These are phyloP conservation scores for Chiroxiphia lanceolata DNA, from an alignment of 2,797 vertebrate species.

Conservation along the genomic window DNA sequence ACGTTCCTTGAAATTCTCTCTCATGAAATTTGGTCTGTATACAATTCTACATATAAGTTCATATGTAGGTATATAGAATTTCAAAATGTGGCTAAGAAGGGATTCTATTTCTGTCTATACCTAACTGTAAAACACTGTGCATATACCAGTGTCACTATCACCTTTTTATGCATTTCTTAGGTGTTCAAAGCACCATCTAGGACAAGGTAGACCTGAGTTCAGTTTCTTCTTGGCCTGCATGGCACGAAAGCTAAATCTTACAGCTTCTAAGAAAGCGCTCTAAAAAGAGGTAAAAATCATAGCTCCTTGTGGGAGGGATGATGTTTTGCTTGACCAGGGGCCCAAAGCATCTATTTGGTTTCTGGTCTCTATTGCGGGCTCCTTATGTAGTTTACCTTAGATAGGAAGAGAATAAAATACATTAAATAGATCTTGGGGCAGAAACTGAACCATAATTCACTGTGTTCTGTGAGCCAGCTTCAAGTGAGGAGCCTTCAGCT, in stretches of 20 bases:
- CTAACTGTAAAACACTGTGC: background rate
- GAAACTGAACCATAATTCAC: background rate
- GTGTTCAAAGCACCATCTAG: background rate
- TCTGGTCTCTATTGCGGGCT: background rate
- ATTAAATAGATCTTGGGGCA: background rate
- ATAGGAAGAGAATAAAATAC: background rate
- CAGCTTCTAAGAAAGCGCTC: background rate
- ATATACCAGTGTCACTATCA: background rate
- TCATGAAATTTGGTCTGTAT: background rate
- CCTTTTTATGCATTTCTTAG: background rate
- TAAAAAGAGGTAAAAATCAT: background rate
- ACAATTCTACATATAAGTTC: background rate
- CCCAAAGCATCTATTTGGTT: background rate
- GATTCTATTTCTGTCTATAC: background rate
- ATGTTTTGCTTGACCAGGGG: background rate
- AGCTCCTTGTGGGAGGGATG: background rate
- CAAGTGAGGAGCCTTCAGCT: background rate
- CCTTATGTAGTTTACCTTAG: background rate
- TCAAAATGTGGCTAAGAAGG: background rate
- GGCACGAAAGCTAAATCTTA: background rate
- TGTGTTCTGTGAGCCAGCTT: background rate
- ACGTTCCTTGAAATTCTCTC: background rate
- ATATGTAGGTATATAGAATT: background rate
- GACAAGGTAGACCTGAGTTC: background rate
- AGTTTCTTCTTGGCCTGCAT: background rate